These are phyloP conservation scores for Sebastolobus alascanus DNA, from an alignment of 2,797 vertebrate genomes.

Conservation along the genomic window DNA sequence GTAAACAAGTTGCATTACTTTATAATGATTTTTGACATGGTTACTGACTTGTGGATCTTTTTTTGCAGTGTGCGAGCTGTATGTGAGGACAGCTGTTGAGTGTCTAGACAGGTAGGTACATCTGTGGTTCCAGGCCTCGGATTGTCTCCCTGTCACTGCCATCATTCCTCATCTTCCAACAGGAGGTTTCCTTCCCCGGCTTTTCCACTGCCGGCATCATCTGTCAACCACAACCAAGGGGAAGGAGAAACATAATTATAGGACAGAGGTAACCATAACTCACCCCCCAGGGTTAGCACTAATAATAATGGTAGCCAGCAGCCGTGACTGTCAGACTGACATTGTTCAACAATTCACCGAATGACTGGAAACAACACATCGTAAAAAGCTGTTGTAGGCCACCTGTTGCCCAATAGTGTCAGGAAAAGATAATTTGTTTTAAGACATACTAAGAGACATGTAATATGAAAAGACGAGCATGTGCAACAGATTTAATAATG, in stretches of 20 bases:
- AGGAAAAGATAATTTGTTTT: slow-evolving; percentile 8
- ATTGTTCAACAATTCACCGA: slow-evolving; percentile 51
- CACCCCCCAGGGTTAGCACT: slow-evolving; percentile 42
- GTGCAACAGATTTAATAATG: background rate
- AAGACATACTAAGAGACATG: slow-evolving; percentile 4
- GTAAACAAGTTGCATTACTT: background rate
- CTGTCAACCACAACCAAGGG: slow-evolving; percentile 57
- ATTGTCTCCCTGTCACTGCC: slow-evolving; percentile 56
- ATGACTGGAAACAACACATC: slow-evolving; percentile 38
- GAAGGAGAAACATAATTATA: slow-evolving; percentile 74
- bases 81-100: slow-evolving; percentile 54
- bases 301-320: slow-evolving; percentile 46
- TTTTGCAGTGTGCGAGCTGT: slow-evolving; percentile 19
- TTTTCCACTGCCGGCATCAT: slow-evolving; percentile 57
- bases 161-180: slow-evolving; percentile 60
- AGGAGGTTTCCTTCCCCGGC: slow-evolving; percentile 52
- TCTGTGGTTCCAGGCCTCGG: slow-evolving; percentile 37
- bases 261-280: slow-evolving; percentile 55
- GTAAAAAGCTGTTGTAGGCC: slow-evolving; percentile 14
- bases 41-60: background rate
- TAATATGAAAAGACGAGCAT: background rate
- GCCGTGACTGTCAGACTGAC: slow-evolving; percentile 43
- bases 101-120: slow-evolving; percentile 68
- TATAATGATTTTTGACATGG: background rate
- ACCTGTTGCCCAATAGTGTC: slow-evolving; percentile 26